Conservation (phyloP, 2,888 invertebrate genomes). For the Ophraella communa region DNA sequence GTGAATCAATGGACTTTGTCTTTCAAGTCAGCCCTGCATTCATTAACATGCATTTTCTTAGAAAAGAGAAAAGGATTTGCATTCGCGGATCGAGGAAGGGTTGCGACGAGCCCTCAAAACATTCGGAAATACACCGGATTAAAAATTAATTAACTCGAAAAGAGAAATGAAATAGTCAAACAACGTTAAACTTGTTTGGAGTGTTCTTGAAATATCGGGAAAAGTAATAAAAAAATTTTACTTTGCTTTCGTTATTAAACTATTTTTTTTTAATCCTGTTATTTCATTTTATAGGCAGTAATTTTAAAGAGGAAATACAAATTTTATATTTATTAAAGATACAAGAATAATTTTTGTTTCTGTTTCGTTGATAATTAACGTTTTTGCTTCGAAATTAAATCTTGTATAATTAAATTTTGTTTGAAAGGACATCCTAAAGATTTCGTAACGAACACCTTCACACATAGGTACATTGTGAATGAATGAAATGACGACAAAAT, state of each 20-base stretch:
- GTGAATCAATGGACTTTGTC: conserved; percentile 57
- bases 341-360: too few relatives aligned
- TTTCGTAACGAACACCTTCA: neutral
- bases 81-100: conserved; percentile 17
- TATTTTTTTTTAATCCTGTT: too few relatives aligned
- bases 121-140: conserved; percentile 1
- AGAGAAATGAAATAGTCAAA: neutral
- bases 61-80: conserved; percentile 13
- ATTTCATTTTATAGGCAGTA: too few relatives aligned
- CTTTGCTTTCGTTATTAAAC: neutral
- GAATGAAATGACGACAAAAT: conserved; percentile 8
- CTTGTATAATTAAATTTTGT: too few relatives aligned
- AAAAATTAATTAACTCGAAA: conserved; percentile 7
- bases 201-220: neutral
- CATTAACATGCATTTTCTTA: conserved; percentile 39
- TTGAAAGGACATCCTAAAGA: neutral
- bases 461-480: conserved; percentile 4
- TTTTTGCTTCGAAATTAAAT: too few relatives aligned
- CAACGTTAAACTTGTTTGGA: neutral
- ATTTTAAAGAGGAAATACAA: too few relatives aligned
- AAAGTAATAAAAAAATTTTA: neutral
- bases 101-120: conserved; percentile 12
- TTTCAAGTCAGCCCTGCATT: conserved; percentile 51
- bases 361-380: too few relatives aligned
- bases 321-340: too few relatives aligned